These are phyloP conservation scores for Tringa solitaria DNA, from an alignment of 2,113 vertebrate genomes.

Conservation along the genomic window DNA sequence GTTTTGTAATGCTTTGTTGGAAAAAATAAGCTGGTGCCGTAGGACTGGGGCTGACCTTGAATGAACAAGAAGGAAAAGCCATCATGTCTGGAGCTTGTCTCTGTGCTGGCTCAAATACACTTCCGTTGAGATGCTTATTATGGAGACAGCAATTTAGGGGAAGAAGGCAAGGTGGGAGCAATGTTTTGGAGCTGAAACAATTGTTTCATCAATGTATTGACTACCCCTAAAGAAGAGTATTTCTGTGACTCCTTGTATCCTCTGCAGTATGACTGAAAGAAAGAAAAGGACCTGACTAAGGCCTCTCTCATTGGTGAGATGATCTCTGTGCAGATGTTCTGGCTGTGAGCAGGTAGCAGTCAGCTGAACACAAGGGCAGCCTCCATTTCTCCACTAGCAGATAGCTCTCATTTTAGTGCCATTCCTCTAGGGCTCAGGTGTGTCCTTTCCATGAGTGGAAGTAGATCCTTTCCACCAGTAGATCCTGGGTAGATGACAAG, in stretches of 20 bases:
- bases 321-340: background rate
- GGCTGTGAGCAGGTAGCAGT: background rate
- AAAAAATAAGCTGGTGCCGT: constrained; percentile 5
- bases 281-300: background rate
- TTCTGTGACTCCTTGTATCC: background rate
- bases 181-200: background rate
- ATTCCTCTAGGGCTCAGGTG: background rate
- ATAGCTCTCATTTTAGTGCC: background rate
- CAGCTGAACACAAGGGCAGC: background rate
- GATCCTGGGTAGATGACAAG: background rate
- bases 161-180: background rate
- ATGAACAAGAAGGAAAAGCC: background rate
- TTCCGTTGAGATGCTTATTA: background rate
- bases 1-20: background rate
- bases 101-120: accelerated
- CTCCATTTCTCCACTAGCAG: background rate
- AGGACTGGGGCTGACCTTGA: constrained; percentile 23
- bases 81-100: background rate
- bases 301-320: accelerated
- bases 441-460: background rate
- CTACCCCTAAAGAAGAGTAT: background rate
- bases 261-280: background rate
- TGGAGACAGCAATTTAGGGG: background rate
- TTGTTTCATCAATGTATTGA: background rate
- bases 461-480: background rate